Base-by-base conservation (phyloP, 2,888 invertebrate genomes). In the Volucella inanis region DNA sequence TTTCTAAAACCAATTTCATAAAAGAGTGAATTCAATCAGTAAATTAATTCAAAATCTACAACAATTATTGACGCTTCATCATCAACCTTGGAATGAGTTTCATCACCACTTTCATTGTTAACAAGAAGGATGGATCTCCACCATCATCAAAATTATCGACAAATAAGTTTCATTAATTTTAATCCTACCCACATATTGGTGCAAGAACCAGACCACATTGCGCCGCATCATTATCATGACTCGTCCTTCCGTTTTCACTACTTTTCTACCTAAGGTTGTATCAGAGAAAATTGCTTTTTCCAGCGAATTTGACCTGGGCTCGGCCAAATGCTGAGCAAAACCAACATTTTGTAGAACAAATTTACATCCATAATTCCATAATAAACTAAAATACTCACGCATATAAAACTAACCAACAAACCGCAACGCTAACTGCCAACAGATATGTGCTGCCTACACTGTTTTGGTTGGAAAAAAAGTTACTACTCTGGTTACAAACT, bases 151-250 rank as follows among this genome's bases (percentile, higher is more conserved):
- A 84, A 85, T 85, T 80, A 76, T 76, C 71, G 57, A 45, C 65
- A 85, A 80, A 80, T 71, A 85, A 71, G 80, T 76, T 80, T 72
- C 75, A 84, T 84, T 80, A 80, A 80, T 85, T 80, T 85, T 80
- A 80, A 84, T 80, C 80, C 72, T 47, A 15, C 59, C 84, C 70
- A 61, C 71, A 49, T 31, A 75, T 68, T 52, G 54, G 47, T 57
- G 61, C 68, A 74, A 68, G 78, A 62, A 68, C 62, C 52, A 67
- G 78, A 64, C 76, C 80, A 75, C 77, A 62, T 54, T 61, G 59
- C 68, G 52, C 79, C 79, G 78, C 78, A 68, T 83, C 82, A 78
- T 83, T 83, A 83, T 57, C 62, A 83, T 55, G 72, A 52, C 80
- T 43, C 54, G 22, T 67, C 49, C 68, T 41, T 15, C 38, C 57